phyloP scores from a whole-genome alignment of 2,113 vertebrate species.

The Butorides virescens region DNA sequence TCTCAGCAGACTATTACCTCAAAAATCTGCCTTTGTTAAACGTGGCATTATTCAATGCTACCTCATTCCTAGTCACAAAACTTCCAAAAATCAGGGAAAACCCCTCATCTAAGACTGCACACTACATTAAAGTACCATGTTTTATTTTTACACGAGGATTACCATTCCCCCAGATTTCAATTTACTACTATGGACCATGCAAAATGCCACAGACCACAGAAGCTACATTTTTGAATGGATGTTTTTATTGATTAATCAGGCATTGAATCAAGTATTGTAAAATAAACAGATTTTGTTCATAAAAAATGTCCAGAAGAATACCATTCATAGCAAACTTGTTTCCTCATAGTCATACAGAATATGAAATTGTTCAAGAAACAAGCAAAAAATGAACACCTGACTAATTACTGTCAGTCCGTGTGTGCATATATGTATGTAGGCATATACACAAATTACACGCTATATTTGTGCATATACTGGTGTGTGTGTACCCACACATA shows the following conservation, averaged over 20 bases:
- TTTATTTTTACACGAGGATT: neutral
- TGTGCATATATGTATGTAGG: neutral
- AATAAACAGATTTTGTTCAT: constrained; percentile 40
- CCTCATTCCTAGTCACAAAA: neutral
- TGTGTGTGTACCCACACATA: neutral
- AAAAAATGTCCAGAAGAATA: constrained; percentile 41
- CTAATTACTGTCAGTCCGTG: neutral
- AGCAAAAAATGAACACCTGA: constrained; percentile 33
- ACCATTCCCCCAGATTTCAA: neutral
- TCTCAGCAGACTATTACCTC: neutral
- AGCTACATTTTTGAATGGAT: constrained; percentile 29
- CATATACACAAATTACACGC: neutral
- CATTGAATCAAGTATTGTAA: constrained; percentile 52
- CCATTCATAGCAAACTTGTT: constrained; percentile 34
- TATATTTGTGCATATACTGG: neutral
- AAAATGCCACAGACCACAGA: constrained; percentile 50
- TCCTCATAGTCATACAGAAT: constrained; percentile 12
- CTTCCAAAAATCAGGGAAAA: neutral
- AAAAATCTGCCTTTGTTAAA: neutral
- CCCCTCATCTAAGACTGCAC: neutral
- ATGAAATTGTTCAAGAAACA: constrained; percentile 11
- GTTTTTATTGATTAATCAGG: constrained; percentile 57
- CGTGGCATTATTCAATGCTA: neutral
- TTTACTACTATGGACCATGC: constrained; percentile 37
- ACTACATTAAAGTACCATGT: neutral